Evolutionary conservation across 1,140 invertebrate species (phyloP), one percentile per base, ranked within the genome.

Genomic region (Kradibia gibbosae): DNA sequence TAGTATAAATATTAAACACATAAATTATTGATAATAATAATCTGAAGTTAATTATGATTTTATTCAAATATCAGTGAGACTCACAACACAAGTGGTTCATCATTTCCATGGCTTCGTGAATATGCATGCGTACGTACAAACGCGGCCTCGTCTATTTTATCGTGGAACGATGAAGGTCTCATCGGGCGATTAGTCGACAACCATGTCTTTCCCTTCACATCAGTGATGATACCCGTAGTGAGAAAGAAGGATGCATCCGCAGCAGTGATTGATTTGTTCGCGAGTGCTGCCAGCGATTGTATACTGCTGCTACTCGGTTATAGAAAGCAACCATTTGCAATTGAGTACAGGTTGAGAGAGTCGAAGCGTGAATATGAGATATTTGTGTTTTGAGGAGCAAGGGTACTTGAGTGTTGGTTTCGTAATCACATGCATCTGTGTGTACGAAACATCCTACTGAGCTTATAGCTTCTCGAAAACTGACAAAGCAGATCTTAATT

Each of bases 401-500:
- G 4, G 4, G 13, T 45, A 8, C 13, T 45, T 45, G 42, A 5
- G 7, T 45, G 7, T 13, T 45, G 42, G 5, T 45, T 45, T 13
- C 5, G 42, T 5, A 45, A 45, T 13, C 7, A 5, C 5, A 45
- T 13, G 7, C 42, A 45, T 5, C 42, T 45, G 13, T 5, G 42
- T 8, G 5, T 13, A 8, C 42, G 42, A 45, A 45, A 13, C 7
- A 45, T 45, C 42, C 13, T 45, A n/a, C n/a, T n/a, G n/a, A n/a
- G 13, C 10, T 8, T 60, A 2, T 60, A 60, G 55, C 42, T 31
- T 42, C 48, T 25, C 20, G 15, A 42, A 50, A 50, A 17, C 67
- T 57, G 78, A 72, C 78, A 45, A 45, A 36, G 50, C 13, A 31
- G n/a, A 57, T 80, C 55, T 80, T 80, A 80, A 80, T 80, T 74